Evolutionary conservation across 2,888 invertebrate species (phyloP), one percentile per base, ranked within the genome.

Genomic region (Lasioglossum vierecki): DNA sequence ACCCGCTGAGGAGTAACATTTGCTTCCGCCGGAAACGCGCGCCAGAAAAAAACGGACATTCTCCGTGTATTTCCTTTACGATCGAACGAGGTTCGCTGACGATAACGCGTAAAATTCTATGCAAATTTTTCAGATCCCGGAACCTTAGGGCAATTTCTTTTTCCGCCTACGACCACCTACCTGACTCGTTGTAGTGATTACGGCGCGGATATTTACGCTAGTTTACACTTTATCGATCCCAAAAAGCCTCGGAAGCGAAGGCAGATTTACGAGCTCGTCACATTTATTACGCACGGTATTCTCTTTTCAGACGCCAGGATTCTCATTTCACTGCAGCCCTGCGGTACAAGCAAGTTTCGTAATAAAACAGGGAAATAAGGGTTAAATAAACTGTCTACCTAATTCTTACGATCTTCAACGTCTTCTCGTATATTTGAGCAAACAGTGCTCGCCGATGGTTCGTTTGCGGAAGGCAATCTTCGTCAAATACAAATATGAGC

Each of bases 401-500:
- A 49, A 49, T 49, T 49, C 6, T 49, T 49, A 6, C 18, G 2
- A 9, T 22, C 8, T 3, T 9, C 53, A 9, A 2, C 53, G 9
- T 26, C 18, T 22, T 44, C 63, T 26, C 18, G 35, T 11, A 18
- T 18, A 44, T 44, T n/a, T 35, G 60, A n/a, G 41, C 5, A 57
- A 72, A 75, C 46, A 35, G 30, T 57, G 26, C 53, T 22, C 53
- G 53, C 22, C 53, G 26, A 13, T 11, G 18, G 68, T 22, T 9
- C 30, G 35, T 26, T 68, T 41, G 57, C 46, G 9, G 8, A n/a
- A 39, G 57, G 30, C 30, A 30, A 22, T 60, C 71, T n/a, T 57
- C 68, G 71, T 30, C 26, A 73, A 60, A 71, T 46, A 35, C 76
- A 71, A 71, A 71, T 60, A 76, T 39, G 49, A 57, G 53, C 26